Evolutionary conservation across 1,140 invertebrate genomes (phyloP), one percentile per base, ranked within the genome.

Genomic region (Musca domestica): DNA sequence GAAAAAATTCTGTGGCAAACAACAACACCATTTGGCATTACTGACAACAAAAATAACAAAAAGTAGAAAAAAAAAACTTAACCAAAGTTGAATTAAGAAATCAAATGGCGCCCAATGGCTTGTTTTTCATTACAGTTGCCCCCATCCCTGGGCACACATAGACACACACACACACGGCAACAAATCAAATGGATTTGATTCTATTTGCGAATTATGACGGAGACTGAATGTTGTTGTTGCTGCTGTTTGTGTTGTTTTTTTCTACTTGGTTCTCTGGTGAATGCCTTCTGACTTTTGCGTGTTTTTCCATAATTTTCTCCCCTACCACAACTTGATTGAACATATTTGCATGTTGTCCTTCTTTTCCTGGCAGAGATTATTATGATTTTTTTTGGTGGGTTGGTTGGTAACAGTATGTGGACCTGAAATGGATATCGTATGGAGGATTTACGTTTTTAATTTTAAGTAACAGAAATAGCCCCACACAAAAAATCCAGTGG

Each of bases 61-160:
- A 56, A 23, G 27, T 25, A 56, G 27, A 25, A 25, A 15, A 6
- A 15, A 15, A 51, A 22, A 51, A 51, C 34, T 41, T 41, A 41
- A 9, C 34, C 34, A 41, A 41, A 41, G 34, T 41, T 41, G n/a
- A 61, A 61, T 10, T 19, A 61, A 61, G 17, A 34, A 61, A 61
- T 61, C 56, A 61, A 41, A 61, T 61, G 56, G 56, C 56, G 56
- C 56, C 56, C 56, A 61, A 61, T 61, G 56, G 56, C 56, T 61
- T 61, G 56, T 61, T 61, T 61, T 61, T 61, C 56, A 61, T 61
- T 61, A 34, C 27, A 61, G 5, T 61, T 61, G 56, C 56, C 34
- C 34, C 34, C 4, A 9, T 41, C 34, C 10, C 27, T n/a, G n/a
- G n/a, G n/a, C n/a, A 9, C 10, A 9, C 34, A 9, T 10, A 41